A percentile compares a stretch with the other conserved stretches of the same genome.
Conservation (phyloP, 2,888 invertebrate genomes). For the Standfussiana lucernea region DNA sequence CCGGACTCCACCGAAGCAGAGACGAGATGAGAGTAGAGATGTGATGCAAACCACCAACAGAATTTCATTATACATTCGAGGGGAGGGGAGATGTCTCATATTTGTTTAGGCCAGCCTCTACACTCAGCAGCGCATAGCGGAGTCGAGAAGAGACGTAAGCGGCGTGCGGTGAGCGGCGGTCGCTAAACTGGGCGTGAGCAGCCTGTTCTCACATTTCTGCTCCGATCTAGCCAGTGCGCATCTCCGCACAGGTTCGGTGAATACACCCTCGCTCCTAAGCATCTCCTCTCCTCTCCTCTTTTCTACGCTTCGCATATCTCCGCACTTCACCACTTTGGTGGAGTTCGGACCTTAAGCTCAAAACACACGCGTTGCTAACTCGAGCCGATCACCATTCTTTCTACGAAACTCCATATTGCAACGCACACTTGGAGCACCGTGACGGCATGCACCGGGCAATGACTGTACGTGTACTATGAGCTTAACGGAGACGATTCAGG, state of each 20-base stretch:
- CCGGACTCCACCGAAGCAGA: background rate
- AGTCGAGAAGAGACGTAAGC: background rate
- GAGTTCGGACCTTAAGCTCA: background rate
- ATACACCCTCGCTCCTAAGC: background rate
- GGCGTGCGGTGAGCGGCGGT: too few relatives aligned
- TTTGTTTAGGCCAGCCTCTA: background rate
- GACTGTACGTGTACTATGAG: too few relatives aligned
- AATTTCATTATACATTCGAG: background rate
- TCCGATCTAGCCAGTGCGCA: background rate
- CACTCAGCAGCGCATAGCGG: background rate
- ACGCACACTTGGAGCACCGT: background rate
- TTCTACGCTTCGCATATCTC: background rate
- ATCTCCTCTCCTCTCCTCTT: background rate
- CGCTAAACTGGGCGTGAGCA: too few relatives aligned
- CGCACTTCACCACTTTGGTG: background rate
- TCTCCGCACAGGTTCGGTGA: background rate
- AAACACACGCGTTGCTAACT: background rate
- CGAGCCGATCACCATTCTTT: background rate
- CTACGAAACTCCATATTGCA: background rate
- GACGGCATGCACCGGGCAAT: too few relatives aligned
- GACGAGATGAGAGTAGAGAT: background rate
- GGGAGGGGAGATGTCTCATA: background rate
- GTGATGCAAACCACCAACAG: background rate
- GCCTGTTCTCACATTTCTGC: too few relatives aligned
- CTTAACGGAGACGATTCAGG: too few relatives aligned